A percentile compares a stretch with the other conserved stretches of the same genome.
Conservation (phyloP, 2,888 invertebrate species). For the Ectemnius continuus region DNA sequence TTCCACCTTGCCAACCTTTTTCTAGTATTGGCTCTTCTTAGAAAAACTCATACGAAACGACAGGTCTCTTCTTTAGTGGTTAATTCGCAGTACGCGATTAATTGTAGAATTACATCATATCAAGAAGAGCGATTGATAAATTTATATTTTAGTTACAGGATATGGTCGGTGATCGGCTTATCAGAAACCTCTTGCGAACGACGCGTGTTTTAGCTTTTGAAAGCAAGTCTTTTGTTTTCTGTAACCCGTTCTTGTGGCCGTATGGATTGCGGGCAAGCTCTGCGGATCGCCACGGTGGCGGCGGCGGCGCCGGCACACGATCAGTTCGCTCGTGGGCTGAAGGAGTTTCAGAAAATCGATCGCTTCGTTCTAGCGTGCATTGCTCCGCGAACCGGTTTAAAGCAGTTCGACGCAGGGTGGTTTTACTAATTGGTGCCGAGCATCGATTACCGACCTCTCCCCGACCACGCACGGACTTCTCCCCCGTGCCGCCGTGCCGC, state of each 20-base stretch:
- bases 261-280: slow-evolving; percentile 17
- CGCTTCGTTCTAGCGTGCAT: slow-evolving; percentile 59
- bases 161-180: not conserved
- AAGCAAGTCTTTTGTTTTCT: not conserved
- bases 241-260: not conserved
- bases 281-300: slow-evolving; percentile 23
- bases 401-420: slow-evolving; percentile 66
- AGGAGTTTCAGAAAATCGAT: slow-evolving; percentile 66
- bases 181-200: not conserved
- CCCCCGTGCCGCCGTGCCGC: slow-evolving; percentile 9
- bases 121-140: not conserved
- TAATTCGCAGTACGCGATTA: too few species aligned
- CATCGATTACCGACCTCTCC: slow-evolving; percentile 67
- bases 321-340: slow-evolving; percentile 28
- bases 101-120: not conserved
- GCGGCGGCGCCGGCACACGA: slow-evolving; percentile 18
- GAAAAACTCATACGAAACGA: too few species aligned
- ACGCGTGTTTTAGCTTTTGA: not conserved
- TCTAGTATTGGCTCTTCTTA: too few species aligned
- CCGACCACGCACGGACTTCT: slow-evolving; percentile 3
- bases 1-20: too few species aligned
- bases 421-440: slow-evolving; percentile 72
- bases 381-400: slow-evolving; percentile 68
- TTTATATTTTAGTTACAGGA: not conserved
- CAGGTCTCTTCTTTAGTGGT: too few species aligned